Percentiles rank a stretch among this genome's conserved stretches.
Evolutionary conservation across 2,797 vertebrate species (phyloP).

Genomic region (Bovichtus diacanthus): DNA sequence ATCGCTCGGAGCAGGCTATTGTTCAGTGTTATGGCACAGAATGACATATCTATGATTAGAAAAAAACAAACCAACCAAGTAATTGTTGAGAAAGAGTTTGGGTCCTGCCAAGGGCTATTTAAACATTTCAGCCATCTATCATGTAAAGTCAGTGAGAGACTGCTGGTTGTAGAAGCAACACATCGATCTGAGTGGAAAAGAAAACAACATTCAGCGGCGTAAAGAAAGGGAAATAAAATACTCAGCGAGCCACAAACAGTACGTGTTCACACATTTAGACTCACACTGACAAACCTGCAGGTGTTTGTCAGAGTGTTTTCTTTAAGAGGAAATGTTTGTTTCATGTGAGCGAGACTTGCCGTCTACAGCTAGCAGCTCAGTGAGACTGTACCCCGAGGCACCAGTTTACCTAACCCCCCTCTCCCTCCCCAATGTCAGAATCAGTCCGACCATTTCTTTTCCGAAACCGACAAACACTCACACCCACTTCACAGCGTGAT

Average conservation of each 20-base stretch:
- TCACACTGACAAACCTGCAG: neutral
- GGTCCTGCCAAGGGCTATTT: slow-evolving; percentile 61
- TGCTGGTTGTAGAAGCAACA: slow-evolving; percentile 41
- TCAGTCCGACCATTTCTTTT: neutral
- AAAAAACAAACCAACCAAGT: slow-evolving; percentile 70
- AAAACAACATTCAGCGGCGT: neutral
- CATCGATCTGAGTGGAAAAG: slow-evolving; percentile 50
- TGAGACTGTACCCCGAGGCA: neutral
- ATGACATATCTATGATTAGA: slow-evolving; percentile 74
- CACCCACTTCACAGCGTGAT: neutral
- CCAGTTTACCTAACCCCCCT: too few relatives aligned
- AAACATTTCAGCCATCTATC: slow-evolving; percentile 60
- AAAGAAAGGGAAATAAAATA: slow-evolving; percentile 26
- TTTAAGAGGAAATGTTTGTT: neutral
- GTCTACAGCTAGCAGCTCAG: neutral
- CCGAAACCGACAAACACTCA: neutral
- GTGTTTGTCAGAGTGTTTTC: neutral
- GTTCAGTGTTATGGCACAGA: slow-evolving; percentile 65
- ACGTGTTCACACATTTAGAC: neutral
- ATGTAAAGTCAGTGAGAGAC: slow-evolving; percentile 45
- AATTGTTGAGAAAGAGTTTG: slow-evolving; percentile 67
- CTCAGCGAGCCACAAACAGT: slow-evolving; percentile 1
- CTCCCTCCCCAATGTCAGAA: neutral
- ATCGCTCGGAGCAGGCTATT: slow-evolving; percentile 57
- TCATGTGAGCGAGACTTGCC: neutral